phyloP scores from a whole-genome alignment of 2,888 invertebrate species.

The Habroteleia sp. region DNA sequence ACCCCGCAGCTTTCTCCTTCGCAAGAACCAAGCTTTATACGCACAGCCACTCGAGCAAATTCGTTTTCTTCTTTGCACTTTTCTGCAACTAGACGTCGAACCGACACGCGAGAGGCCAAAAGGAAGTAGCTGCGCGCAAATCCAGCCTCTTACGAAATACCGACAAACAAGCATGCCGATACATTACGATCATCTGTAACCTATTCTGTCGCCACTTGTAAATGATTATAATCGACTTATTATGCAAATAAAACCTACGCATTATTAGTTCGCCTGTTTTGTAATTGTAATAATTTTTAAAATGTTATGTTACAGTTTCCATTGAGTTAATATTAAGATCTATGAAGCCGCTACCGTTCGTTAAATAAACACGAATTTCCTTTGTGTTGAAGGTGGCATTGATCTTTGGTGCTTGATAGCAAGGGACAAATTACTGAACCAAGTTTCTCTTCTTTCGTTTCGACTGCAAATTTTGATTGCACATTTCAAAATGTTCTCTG shows the following conservation, averaged over 20 bases:
- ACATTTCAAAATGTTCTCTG: no score
- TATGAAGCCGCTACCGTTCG: no score
- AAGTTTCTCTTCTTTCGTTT: no score
- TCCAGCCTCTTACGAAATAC: conserved; percentile 38
- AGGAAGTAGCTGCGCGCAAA: conserved; percentile 37
- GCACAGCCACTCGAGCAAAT: conserved; percentile 64
- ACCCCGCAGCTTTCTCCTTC: conserved; percentile 70
- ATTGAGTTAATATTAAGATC: no score
- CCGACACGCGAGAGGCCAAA: conserved; percentile 45
- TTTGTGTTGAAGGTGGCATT: no score
- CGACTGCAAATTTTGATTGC: no score
- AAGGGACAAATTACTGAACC: no score
- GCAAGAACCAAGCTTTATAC: conserved; percentile 60
- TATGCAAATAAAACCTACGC: conserved; percentile 6
- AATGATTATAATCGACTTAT: conserved; percentile 34
- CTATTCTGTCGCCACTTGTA: conserved; percentile 8
- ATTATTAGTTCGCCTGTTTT: conserved; percentile 6
- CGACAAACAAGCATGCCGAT: conserved; percentile 15
- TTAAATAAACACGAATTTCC: no score
- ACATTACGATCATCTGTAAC: conserved; percentile 25
- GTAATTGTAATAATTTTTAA: no score
- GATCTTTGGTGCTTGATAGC: no score
- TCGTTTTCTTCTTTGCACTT: conserved; percentile 60
- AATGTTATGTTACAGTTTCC: no score
- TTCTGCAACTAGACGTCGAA: conserved; percentile 46